A percentile compares a stretch with the other conserved stretches of the same genome.
Evolutionary conservation across 1,140 invertebrate genomes (phyloP).

Genomic region (Drosophila equinoxialis): DNA sequence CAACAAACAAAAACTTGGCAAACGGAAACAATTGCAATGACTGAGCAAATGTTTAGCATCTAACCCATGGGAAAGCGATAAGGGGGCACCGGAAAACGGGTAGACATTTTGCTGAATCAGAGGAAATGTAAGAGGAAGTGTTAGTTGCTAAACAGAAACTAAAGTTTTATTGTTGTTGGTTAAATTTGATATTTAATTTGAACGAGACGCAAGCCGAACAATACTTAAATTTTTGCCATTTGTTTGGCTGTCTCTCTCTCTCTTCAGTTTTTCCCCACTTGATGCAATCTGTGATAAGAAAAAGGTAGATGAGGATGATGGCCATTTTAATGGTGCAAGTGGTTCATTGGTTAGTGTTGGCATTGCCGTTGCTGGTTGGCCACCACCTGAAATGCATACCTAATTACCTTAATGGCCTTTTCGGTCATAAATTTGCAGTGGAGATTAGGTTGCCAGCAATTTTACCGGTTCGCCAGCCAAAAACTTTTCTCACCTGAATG

Average conservation of each 20-base stretch:
- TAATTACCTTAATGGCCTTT: constrained; percentile 62
- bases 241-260: not conserved
- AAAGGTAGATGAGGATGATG: not conserved
- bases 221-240: not conserved
- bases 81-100: not conserved
- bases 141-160: constrained; percentile 19
- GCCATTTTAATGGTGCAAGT: constrained; percentile 1
- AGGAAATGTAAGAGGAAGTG: constrained; percentile 23
- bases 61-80: constrained; percentile 26
- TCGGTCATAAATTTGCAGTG: constrained; percentile 45
- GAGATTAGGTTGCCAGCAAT: constrained; percentile 39
- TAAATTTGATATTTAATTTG: constrained; percentile 18
- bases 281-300: constrained; percentile 14
- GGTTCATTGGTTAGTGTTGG: not conserved
- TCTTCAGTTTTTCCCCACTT: not conserved
- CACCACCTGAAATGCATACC: constrained; percentile 48
- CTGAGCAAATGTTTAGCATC: constrained; percentile 63
- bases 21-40: constrained; percentile 64
- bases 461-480: constrained; percentile 7
- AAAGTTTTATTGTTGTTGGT: constrained; percentile 21
- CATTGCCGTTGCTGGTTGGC: not conserved
- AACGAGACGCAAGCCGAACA: not conserved
- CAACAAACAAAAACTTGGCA: constrained; percentile 23
- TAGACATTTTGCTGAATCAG: not conserved
- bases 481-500: constrained; percentile 21